Conservation (phyloP, 2,797 vertebrate species). For the Melanitta fusca region DNA sequence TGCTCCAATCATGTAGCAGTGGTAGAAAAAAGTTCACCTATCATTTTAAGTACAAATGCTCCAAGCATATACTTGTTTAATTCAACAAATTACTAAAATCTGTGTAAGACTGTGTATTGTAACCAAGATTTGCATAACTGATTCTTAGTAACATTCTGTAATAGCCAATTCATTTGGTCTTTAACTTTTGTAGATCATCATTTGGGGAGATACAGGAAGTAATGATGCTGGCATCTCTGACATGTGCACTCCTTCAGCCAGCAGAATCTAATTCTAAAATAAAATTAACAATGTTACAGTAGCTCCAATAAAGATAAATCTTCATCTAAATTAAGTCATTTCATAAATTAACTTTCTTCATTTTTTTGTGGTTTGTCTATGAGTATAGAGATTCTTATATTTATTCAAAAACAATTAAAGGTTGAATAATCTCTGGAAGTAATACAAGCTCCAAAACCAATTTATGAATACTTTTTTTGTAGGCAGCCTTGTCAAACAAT, state of each 20-base stretch:
- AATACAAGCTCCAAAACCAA: background rate
- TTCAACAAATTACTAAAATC: background rate
- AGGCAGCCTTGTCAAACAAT: background rate
- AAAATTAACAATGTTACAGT: background rate
- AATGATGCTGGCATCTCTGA: background rate
- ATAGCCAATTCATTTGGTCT: background rate
- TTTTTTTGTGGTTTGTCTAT: background rate
- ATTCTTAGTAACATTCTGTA: background rate
- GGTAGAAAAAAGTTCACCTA: background rate
- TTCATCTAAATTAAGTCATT: background rate
- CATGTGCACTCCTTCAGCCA: background rate
- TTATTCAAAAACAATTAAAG: background rate
- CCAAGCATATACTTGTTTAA: background rate
- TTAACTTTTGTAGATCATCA: background rate
- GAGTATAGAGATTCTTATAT: background rate
- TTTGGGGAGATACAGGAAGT: background rate
- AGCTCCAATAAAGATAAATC: background rate
- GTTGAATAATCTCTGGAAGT: background rate
- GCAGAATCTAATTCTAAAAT: constrained; percentile 11
- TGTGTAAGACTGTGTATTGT: background rate
- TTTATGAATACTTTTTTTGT: background rate
- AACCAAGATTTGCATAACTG: background rate
- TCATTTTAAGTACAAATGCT: background rate
- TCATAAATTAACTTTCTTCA: background rate
- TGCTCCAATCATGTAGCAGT: background rate